A percentile compares a stretch with the other conserved stretches of the same genome.
Evolutionary conservation across 2,888 invertebrate genomes (phyloP).

Genomic region (Parnassius apollo): DNA sequence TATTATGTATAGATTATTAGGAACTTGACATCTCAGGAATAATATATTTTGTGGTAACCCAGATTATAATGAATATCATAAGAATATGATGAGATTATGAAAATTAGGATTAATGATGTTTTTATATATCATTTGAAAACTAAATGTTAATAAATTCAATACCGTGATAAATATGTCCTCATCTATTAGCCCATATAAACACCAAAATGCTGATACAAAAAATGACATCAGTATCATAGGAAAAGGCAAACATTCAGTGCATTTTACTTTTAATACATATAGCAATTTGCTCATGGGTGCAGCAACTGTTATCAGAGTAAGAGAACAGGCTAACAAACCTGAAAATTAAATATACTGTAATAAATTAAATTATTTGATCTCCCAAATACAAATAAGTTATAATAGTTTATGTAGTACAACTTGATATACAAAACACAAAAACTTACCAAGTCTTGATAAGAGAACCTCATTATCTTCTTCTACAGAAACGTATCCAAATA

Average conservation of each 20-base stretch:
- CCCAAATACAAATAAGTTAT: background rate
- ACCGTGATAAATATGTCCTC: constrained; percentile 91
- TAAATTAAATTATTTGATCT: background rate
- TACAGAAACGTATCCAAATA: constrained; percentile 81
- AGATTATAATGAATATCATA: too few species aligned
- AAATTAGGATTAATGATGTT: too few species aligned
- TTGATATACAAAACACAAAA: too few species aligned
- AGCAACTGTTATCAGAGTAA: constrained; percentile 90
- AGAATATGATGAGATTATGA: too few species aligned
- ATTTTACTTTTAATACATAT: constrained; percentile 89
- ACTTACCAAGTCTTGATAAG: constrained; percentile 83
- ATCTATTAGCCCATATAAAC: constrained; percentile 89
- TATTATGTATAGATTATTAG: too few species aligned
- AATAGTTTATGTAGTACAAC: background rate
- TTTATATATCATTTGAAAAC: background rate
- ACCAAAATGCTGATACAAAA: constrained; percentile 91
- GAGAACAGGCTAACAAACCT: constrained; percentile 84
- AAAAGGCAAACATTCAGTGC: constrained; percentile 92
- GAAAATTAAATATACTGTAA: constrained; percentile 36
- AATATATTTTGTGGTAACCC: too few species aligned
- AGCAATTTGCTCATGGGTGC: constrained; percentile 90
- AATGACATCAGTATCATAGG: constrained; percentile 92
- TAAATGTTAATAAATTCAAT: constrained; percentile 31
- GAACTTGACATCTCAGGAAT: too few species aligned
- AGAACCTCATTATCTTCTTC: constrained; percentile 78